These are phyloP conservation scores for Antheraea yamamai DNA, from an alignment of 2,888 invertebrate genomes.

Conservation along the genomic window DNA sequence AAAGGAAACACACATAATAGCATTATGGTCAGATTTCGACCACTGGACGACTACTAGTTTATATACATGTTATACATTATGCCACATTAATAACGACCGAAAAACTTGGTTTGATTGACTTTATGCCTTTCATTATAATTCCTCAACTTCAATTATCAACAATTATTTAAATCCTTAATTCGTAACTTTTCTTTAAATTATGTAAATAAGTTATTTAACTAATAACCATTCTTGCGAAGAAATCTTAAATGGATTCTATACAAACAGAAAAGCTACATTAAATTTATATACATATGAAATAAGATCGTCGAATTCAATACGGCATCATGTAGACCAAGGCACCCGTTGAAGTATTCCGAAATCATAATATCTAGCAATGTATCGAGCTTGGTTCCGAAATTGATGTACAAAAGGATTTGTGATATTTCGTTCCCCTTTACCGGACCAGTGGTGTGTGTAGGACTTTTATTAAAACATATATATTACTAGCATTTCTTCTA, in stretches of 20 bases:
- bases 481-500: neutral
- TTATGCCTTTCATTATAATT: no score
- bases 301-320: conserved; percentile 4
- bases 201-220: no score
- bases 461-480: neutral
- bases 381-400: conserved; percentile 32
- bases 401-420: conserved; percentile 24
- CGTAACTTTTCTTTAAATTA: neutral
- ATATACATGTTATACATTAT: no score
- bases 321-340: conserved; percentile 27
- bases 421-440: conserved; percentile 15
- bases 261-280: neutral
- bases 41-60: no score
- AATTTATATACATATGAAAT: neutral
- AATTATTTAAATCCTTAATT: neutral
- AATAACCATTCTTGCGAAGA: no score
- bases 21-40: no score
- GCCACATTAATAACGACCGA: no score
- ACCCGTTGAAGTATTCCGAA: conserved; percentile 28
- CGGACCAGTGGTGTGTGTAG: neutral
- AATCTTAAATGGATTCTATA: neutral
- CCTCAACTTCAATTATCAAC: no score
- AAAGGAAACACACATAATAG: no score
- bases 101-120: no score
- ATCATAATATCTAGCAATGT: conserved; percentile 29